Evolutionary conservation across 2,888 invertebrate species (phyloP).

Genomic region (Eulithis testata): DNA sequence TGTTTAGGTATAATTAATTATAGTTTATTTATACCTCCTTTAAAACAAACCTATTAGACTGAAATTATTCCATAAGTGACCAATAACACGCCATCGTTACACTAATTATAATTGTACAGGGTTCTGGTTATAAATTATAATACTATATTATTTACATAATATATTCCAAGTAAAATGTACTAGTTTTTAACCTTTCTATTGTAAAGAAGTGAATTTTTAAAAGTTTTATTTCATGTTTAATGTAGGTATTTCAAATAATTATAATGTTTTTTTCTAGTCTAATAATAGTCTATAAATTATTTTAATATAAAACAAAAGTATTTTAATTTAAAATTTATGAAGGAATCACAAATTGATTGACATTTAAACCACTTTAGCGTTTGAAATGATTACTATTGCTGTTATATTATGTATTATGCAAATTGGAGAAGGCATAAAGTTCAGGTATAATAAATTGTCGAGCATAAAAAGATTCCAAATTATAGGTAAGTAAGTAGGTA

Average conservation of each 20-base stretch:
- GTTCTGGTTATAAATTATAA: slow-evolving; percentile 6
- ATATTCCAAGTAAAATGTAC: too few relatives aligned
- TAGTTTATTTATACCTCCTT: slow-evolving; percentile 2
- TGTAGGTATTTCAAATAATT: too few relatives aligned
- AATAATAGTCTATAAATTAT: too few relatives aligned
- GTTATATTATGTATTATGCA: slow-evolving; percentile 5
- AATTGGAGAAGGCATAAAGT: slow-evolving; percentile 9
- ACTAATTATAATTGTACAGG: slow-evolving; percentile 7
- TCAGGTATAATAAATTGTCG: slow-evolving; percentile 6
- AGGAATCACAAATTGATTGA: slow-evolving; percentile 16
- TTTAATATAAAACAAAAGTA: too few relatives aligned
- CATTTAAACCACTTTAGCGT: slow-evolving; percentile 13
- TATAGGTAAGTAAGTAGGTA: not conserved
- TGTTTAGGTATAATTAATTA: slow-evolving; percentile 13
- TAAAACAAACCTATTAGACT: slow-evolving; percentile 20
- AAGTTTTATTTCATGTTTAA: too few relatives aligned
- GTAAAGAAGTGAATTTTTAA: too few relatives aligned
- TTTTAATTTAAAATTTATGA: too few relatives aligned
- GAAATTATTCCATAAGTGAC: slow-evolving; percentile 16
- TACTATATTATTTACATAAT: not conserved
- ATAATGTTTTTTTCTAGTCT: too few relatives aligned
- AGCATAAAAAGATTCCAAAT: not conserved
- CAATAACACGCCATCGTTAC: slow-evolving; percentile 16
- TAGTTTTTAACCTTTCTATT: too few relatives aligned
- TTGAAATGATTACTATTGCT: slow-evolving; percentile 10